These are phyloP conservation scores for Scalopus aquaticus DNA, from an alignment of 2,113 vertebrate species.

Conservation along the genomic window DNA sequence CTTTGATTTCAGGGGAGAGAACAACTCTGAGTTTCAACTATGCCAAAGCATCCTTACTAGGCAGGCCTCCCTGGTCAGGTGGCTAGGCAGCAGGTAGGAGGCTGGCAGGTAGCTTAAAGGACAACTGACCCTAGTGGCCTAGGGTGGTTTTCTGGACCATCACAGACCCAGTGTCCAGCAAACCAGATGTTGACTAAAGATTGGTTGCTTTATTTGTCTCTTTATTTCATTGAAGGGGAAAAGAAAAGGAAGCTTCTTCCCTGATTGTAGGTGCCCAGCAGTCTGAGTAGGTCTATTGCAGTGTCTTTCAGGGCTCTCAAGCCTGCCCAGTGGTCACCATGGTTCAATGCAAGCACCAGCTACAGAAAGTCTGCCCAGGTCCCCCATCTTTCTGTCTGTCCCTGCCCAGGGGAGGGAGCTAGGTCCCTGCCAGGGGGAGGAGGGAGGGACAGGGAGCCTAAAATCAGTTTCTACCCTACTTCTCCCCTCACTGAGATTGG, in stretches of 20 bases:
- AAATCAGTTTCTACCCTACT: background rate
- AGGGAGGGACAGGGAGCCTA: background rate
- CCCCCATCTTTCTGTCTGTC: background rate
- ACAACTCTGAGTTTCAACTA: background rate
- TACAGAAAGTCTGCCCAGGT: background rate
- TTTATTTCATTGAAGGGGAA: background rate
- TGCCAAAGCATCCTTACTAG: background rate
- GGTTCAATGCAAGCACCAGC: background rate
- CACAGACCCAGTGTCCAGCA: background rate
- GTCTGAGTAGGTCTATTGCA: background rate
- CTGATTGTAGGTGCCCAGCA: background rate
- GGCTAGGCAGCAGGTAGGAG: background rate
- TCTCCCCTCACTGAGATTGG: background rate
- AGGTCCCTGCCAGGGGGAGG: background rate
- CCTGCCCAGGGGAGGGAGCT: background rate
- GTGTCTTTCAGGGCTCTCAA: background rate
- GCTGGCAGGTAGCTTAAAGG: background rate
- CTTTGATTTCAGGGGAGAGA: background rate
- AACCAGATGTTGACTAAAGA: background rate
- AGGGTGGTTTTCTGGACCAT: background rate
- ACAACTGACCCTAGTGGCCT: background rate
- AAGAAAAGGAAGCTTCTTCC: background rate
- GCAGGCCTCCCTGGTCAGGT: too few relatives aligned
- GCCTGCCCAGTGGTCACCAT: background rate
- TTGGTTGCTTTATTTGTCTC: background rate